A percentile compares a stretch with the other conserved stretches of the same genome.
Conservation (phyloP, 1,140 invertebrate genomes). For the Neodiprion virginianus region DNA sequence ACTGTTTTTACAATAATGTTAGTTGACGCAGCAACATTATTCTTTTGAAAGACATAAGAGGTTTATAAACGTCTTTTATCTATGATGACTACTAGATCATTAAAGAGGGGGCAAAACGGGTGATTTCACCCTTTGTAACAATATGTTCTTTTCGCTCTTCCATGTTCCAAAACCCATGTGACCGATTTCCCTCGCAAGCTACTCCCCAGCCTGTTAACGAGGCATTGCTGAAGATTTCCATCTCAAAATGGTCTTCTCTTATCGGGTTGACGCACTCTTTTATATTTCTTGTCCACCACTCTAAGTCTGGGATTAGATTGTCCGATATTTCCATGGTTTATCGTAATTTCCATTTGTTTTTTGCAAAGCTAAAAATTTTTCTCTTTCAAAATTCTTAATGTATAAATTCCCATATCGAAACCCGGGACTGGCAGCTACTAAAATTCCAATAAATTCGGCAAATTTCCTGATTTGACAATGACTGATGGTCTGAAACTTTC, state of each 20-base stretch:
- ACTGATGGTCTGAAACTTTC: conserved; percentile 12
- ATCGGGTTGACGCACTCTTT: conserved; percentile 23
- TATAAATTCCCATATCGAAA: conserved; percentile 29
- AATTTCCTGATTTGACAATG: conserved; percentile 31
- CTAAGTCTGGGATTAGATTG: conserved; percentile 24
- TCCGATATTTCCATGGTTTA: conserved; percentile 14
- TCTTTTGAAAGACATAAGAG: no score
- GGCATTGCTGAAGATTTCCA: conserved; percentile 39
- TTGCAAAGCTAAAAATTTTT: conserved; percentile 29
- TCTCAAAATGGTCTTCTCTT: conserved; percentile 15
- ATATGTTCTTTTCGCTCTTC: conserved; percentile 35
- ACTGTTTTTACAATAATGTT: no score
- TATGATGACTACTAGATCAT: no score
- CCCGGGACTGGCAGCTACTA: conserved; percentile 27
- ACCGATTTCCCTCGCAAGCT: conserved; percentile 24
- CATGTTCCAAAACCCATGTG: conserved; percentile 34
- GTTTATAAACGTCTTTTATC: no score
- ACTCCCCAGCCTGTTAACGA: conserved; percentile 39
- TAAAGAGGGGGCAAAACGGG: no score
- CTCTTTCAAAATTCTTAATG: conserved; percentile 28
- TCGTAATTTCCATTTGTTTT: conserved; percentile 21
- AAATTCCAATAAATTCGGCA: conserved; percentile 28
- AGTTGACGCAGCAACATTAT: no score
- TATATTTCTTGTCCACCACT: conserved; percentile 36
- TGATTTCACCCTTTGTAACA: no score